Percentiles rank a stretch among this genome's conserved stretches.
These are phyloP conservation scores for Tachycineta bicolor DNA, from an alignment of 2,113 vertebrate genomes.

Conservation along the genomic window DNA sequence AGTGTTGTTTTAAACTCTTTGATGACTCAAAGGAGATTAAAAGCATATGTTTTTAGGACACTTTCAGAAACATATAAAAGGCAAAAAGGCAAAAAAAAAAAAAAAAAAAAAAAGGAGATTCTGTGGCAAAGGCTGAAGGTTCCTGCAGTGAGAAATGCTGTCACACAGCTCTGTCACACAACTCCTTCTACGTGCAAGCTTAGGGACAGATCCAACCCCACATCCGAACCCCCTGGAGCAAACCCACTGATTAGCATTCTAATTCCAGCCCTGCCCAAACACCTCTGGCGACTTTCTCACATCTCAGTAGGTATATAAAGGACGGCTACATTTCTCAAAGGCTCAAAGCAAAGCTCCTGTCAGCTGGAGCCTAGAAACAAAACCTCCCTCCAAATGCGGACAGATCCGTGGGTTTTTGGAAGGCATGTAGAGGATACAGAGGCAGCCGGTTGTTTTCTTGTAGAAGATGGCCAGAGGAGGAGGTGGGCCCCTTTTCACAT, in stretches of 20 bases:
- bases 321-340: neutral
- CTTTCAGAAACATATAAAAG: neutral
- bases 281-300: neutral
- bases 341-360: neutral
- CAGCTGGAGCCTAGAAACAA: neutral
- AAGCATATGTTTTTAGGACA: neutral
- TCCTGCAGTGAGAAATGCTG: neutral
- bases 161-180: neutral
- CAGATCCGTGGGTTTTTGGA: neutral
- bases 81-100: neutral
- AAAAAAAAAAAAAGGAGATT: neutral
- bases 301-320: neutral
- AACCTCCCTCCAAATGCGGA: neutral
- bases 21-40: constrained; percentile 7
- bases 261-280: neutral
- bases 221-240: neutral
- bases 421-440: neutral
- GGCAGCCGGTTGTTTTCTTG: neutral
- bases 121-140: neutral
- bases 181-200: neutral
- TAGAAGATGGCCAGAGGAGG: neutral
- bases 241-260: neutral
- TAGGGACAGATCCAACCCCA: neutral
- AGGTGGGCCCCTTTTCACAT: neutral
- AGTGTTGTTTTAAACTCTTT: neutral